Conservation (phyloP, 1,140 invertebrate species). For the Magallana angulata region DNA sequence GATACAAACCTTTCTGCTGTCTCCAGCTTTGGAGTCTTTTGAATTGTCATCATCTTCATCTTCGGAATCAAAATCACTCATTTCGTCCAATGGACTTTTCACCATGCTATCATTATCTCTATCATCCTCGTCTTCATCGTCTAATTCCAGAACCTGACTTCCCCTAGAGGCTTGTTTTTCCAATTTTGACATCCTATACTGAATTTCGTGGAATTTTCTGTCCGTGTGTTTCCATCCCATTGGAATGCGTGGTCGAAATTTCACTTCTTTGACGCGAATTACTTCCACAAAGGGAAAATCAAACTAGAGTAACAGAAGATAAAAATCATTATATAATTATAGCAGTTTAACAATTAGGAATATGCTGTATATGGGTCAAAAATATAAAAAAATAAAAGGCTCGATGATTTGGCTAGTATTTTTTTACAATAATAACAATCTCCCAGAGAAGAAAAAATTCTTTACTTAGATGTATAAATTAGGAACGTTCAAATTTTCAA, state of each 20-base stretch:
- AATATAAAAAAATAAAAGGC: no score
- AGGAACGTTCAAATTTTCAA: no score
- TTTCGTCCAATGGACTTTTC: constrained; percentile 39
- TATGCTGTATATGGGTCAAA: no score
- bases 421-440: no score
- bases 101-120: not conserved
- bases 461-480: no score
- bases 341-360: no score
- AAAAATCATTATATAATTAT: no score
- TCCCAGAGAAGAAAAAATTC: no score
- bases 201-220: constrained; percentile 71
- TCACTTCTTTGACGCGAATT: constrained; percentile 71
- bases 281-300: constrained; percentile 76
- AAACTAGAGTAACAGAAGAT: constrained; percentile 65
- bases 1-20: constrained; percentile 13
- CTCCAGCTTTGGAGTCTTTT: not conserved
- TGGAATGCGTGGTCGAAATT: constrained; percentile 69
- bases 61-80: constrained; percentile 58
- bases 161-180: constrained; percentile 47
- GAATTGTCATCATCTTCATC: constrained; percentile 59
- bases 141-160: constrained; percentile 54
- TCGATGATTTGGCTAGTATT: no score
- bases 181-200: constrained; percentile 66
- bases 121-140: constrained; percentile 49
- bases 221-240: constrained; percentile 73